These are phyloP conservation scores for Chesias legatella DNA, from an alignment of 2,888 invertebrate species.

Conservation along the genomic window DNA sequence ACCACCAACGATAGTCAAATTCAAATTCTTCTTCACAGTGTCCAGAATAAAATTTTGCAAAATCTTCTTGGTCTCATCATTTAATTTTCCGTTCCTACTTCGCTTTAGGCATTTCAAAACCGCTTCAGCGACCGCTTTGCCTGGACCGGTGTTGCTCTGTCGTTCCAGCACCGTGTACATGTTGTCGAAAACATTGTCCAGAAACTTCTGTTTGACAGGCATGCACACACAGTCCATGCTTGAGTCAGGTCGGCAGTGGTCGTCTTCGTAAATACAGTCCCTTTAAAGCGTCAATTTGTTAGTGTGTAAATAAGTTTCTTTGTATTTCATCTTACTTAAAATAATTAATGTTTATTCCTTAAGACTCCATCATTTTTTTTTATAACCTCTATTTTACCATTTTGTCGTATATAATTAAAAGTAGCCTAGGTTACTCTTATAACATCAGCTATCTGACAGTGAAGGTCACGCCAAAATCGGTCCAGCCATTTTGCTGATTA, in stretches of 20 bases:
- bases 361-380: too few relatives aligned
- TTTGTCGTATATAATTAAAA: too few relatives aligned
- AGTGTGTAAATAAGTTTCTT: too few relatives aligned
- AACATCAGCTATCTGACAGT: too few relatives aligned
- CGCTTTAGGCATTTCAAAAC: constrained; percentile 50
- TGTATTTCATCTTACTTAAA: too few relatives aligned
- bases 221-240: constrained; percentile 58
- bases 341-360: too few relatives aligned
- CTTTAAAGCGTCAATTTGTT: too few relatives aligned
- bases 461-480: too few relatives aligned
- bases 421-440: too few relatives aligned
- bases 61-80: constrained; percentile 46
- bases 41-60: constrained; percentile 60
- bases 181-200: constrained; percentile 69
- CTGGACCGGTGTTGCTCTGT: constrained; percentile 45
- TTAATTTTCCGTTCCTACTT: constrained; percentile 65
- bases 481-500: too few relatives aligned
- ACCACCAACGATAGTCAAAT: constrained; percentile 66
- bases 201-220: constrained; percentile 55
- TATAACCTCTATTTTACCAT: too few relatives aligned
- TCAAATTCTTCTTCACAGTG: constrained; percentile 61
- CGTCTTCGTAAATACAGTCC: constrained; percentile 45
- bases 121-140: constrained; percentile 55
- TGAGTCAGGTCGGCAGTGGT: constrained; percentile 45
- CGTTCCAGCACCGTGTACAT: constrained; percentile 64